Evolutionary conservation across 2,113 vertebrate species (phyloP), one percentile per base, ranked within the genome.

Genomic region (Ahaetulla prasina): DNA sequence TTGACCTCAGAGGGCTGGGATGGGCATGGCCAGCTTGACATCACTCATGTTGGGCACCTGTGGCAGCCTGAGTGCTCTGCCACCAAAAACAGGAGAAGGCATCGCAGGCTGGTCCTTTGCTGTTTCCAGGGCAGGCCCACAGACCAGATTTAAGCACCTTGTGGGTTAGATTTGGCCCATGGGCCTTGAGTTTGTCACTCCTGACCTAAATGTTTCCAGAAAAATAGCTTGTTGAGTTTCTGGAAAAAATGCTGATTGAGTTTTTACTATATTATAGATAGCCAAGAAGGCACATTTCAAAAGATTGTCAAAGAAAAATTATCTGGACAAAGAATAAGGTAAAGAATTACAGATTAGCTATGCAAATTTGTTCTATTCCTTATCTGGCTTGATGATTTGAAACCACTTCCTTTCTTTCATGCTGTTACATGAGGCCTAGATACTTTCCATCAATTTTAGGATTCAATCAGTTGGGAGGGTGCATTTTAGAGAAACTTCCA

Each of bases 121-220:
- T 50, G 50, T 50, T 50, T 50, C 50, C 50, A 50, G 50, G 10
- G 50, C 1, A 1, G 50, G 10, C 50, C 50, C 2, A 1, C 2
- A 11, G 10, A 11, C 50, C 50, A 50, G 50, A 50, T 50, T 0
- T 50, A 12, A 50, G 10, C 50, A 50, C 50, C 50, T 11, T 50
- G 50, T 2, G 1, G 50, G 50, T 2, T 0, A 2, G 50, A 50
- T 50, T 9, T 2, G 2, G 0, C 2, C 50, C 50, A 9, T 1
- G 11, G 50, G 11, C 50, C 50, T 50, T 50, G 1, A 50, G 50
- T 50, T 12, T 50, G 11, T 2, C 11, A 50, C 50, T 11, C 50
- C 10, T 12, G 50, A 50, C 2, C 84, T 49, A 7, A 85, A 85
- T 47, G 45, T 85, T 85, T 27, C 2, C 2, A 49, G 5, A 12